Percentiles rank a stretch among this genome's conserved stretches.
Conservation (phyloP, 2,888 invertebrate species). For the Apodemia duryi region DNA sequence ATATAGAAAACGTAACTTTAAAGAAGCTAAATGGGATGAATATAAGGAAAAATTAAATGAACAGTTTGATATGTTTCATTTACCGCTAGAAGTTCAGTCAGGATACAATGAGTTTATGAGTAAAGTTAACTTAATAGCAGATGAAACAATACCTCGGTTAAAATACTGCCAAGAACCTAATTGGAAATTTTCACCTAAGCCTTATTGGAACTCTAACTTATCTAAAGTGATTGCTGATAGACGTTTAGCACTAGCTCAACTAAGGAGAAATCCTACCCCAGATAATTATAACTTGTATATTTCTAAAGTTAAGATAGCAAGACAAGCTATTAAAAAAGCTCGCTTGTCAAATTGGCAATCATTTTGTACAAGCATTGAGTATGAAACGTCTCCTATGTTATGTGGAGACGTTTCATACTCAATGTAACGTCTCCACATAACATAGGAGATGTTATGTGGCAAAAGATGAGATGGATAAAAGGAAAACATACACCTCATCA, state of each 20-base stretch:
- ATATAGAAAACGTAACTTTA: background rate
- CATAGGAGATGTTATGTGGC: background rate
- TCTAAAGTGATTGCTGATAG: background rate
- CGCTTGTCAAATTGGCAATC: background rate
- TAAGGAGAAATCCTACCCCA: background rate
- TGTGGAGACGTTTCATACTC: background rate
- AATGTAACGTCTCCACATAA: no score
- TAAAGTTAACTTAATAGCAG: background rate
- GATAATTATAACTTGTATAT: background rate
- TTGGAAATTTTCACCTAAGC: background rate
- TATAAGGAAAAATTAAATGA: background rate
- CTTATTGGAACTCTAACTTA: background rate
- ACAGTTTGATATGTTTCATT: background rate
- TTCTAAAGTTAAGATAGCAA: background rate
- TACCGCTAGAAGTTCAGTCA: background rate
- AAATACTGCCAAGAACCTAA: no score
- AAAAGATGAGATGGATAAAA: background rate
- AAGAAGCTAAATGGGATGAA: background rate
- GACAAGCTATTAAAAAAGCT: slow-evolving; percentile 1
- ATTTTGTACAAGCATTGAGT: background rate
- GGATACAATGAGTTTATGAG: slow-evolving; percentile 2
- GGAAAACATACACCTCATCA: background rate
- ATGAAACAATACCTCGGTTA: background rate
- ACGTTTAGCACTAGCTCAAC: background rate
- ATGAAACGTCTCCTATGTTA: background rate